These are phyloP conservation scores for Chironomus striatipennis DNA, from an alignment of 1,140 invertebrate species.

Conservation along the genomic window DNA sequence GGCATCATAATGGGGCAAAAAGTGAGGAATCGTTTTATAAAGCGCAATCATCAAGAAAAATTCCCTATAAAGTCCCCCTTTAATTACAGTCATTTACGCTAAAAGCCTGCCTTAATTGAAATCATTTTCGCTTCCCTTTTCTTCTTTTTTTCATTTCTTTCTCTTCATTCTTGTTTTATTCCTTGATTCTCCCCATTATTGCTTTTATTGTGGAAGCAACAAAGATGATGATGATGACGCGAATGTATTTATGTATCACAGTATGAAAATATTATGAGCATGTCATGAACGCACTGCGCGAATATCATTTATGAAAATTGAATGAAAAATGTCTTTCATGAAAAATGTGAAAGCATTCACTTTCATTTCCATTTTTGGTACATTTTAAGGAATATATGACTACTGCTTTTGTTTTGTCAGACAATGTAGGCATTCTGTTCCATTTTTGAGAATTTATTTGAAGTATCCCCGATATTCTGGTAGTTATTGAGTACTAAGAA, in stretches of 20 bases:
- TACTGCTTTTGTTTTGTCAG: too few species aligned
- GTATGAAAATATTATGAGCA: neutral
- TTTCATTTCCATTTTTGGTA: neutral
- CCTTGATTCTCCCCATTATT: neutral
- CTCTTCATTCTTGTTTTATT: too few species aligned
- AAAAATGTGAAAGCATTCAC: neutral
- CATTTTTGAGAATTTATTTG: too few species aligned
- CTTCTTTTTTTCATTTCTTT: neutral
- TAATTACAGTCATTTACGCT: slow-evolving; percentile 1
- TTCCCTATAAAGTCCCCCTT: neutral
- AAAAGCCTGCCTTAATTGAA: slow-evolving; percentile 6
- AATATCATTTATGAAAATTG: slow-evolving; percentile 11
- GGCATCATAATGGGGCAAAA: too few species aligned
- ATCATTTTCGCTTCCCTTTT: neutral
- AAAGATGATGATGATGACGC: neutral
- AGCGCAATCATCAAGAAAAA: neutral
- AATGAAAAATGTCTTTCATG: slow-evolving; percentile 21
- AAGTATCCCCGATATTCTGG: too few species aligned
- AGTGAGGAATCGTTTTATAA: too few species aligned
- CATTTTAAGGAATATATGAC: too few species aligned
- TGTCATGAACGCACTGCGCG: neutral
- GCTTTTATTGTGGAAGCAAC: neutral
- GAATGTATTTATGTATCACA: neutral
- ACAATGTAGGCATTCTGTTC: too few species aligned
- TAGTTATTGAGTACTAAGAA: too few species aligned